phyloP scores from a whole-genome alignment of 2,113 vertebrate genomes.

The Callaeas wilsoni region DNA sequence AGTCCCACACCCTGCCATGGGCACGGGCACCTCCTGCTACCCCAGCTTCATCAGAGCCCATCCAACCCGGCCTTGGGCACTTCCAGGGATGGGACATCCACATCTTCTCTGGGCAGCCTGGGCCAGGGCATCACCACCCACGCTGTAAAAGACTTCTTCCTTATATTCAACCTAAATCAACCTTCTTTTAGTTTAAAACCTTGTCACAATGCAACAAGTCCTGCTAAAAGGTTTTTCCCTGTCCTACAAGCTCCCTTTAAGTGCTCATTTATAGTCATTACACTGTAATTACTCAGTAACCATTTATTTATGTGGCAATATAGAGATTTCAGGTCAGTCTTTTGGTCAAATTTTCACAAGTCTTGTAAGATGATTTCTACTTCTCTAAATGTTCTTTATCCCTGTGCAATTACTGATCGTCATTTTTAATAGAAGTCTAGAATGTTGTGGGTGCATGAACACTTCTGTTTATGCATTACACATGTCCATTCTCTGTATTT shows the following conservation, averaged over 20 bases:
- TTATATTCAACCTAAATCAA: neutral
- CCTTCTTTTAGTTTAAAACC: neutral
- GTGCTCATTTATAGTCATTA: neutral
- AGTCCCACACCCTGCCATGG: too few species aligned
- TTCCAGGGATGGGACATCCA: neutral
- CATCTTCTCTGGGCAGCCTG: neutral
- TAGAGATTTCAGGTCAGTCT: neutral
- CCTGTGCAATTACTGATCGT: neutral
- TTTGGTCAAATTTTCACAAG: neutral
- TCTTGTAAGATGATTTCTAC: neutral
- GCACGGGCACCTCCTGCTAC: neutral
- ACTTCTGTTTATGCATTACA: neutral
- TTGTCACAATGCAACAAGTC: too few species aligned
- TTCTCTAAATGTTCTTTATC: neutral
- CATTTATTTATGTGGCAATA: neutral
- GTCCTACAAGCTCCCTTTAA: too few species aligned
- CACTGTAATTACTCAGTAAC: neutral
- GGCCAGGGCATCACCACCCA: neutral
- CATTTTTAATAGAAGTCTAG: neutral
- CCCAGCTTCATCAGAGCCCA: neutral
- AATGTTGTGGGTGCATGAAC: neutral
- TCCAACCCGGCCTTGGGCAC: neutral
- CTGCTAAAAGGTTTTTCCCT: neutral
- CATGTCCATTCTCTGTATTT: neutral
- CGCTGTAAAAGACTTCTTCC: neutral